phyloP scores from a whole-genome alignment of 2,888 invertebrate species.

The Cerastis leucographa region DNA sequence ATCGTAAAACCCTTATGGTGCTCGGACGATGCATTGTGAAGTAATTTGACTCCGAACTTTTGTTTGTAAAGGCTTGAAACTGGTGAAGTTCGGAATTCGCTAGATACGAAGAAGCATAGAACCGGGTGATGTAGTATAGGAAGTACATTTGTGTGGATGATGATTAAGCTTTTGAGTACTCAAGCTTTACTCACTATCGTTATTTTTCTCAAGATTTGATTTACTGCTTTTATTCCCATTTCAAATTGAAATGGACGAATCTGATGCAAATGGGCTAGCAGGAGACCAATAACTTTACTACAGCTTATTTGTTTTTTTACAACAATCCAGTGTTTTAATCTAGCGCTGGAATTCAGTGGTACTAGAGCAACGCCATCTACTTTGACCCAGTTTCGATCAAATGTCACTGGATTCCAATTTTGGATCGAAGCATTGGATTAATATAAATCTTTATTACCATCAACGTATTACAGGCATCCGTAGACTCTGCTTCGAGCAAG shows the following conservation, averaged over 20 bases:
- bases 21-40: background rate
- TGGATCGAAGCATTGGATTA: background rate
- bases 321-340: too few species aligned
- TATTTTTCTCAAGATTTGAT: background rate
- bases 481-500: slow-evolving; percentile 91
- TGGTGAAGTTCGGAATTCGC: background rate
- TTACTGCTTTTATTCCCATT: background rate
- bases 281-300: background rate
- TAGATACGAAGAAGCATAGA: background rate
- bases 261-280: background rate
- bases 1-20: background rate
- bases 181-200: background rate
- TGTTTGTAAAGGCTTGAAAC: background rate
- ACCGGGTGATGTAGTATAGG: background rate
- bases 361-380: background rate
- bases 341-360: background rate
- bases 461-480: slow-evolving; percentile 80
- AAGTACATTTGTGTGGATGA: too few species aligned
- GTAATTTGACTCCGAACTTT: background rate
- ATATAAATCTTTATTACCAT: background rate
- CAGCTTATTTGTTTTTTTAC: background rate
- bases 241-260: background rate
- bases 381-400: background rate
- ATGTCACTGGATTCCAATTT: background rate
- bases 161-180: background rate